Evolutionary conservation across 2,113 vertebrate genomes (phyloP).

Genomic region (Ammospiza caudacuta): DNA sequence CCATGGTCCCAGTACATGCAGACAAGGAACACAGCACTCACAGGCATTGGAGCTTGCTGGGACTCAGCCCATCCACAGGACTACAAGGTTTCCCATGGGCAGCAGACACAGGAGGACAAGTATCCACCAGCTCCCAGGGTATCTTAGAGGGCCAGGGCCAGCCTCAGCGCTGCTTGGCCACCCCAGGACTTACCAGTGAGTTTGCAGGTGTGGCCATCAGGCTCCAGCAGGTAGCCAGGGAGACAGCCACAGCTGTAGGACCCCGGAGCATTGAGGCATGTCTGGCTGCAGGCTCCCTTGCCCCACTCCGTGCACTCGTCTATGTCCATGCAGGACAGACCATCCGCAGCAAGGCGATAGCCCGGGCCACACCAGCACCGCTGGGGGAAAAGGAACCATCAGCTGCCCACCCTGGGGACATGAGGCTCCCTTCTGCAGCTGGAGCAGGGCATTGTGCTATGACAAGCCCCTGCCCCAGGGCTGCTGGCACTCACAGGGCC

Average conservation of each 20-base stretch:
- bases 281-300: constrained; percentile 78
- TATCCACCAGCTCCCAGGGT: neutral
- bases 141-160: neutral
- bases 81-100: neutral
- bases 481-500: constrained; percentile 80
- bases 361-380: constrained; percentile 82
- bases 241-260: constrained; percentile 84
- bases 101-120: neutral
- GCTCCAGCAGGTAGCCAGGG: constrained; percentile 83
- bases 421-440: neutral
- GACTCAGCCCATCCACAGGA: neutral
- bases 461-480: neutral
- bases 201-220: constrained; percentile 83
- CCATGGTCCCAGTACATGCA: fast-evolving
- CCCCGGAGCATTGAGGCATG: constrained; percentile 80
- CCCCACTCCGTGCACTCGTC: constrained; percentile 77
- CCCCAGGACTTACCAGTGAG: constrained; percentile 74
- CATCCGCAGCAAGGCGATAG: constrained; percentile 68
- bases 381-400: constrained; percentile 61
- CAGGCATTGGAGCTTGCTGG: neutral
- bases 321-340: constrained; percentile 77
- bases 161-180: fast-evolving
- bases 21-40: fast-evolving
- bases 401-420: neutral
- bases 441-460: neutral